Base-by-base conservation (phyloP, 2,888 invertebrate genomes). In the Prenolepis imparis region DNA sequence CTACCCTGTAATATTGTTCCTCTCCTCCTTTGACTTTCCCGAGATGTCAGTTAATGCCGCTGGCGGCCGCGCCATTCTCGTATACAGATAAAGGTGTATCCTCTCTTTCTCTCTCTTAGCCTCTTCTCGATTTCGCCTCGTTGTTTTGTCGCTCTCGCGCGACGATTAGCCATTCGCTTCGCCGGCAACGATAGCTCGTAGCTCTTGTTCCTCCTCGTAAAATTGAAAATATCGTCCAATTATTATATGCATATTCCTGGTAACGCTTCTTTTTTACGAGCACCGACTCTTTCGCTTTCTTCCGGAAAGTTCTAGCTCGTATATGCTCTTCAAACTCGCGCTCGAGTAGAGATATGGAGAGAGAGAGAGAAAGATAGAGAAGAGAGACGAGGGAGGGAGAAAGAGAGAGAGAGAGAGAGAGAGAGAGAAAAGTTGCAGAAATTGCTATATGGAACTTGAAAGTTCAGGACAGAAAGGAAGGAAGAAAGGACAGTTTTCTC, bases 1-100 rank as follows among this genome's bases (percentile, higher is more conserved):
- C 70, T 74, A 86, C 63, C 82, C 83, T 67, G 44, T 82, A 80
- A 78, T 82, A 75, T 66, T 84, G 55, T 82, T 78, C 74, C 77
- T 88, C 80, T 77, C 77, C 84, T 66, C 82, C 82, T 80, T 74
- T 61, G 84, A 61, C 70, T 86, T 85, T 86, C 82, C 86, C 70
- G 74, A 70, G 87, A 87, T 84, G 84, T 64, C 84, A 74, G 85
- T 85, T 83, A 64, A 80, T 70, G 57, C 77, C 15, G 15, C 57
- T 4, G 36, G 36, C 36, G 36, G 44, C 55, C n/a, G 52, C 75
- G 48, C n/a, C 75, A 61, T 66, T 57, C 85, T 74, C 83, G 41
- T 52, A n/a, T 15, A 48, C 68, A 32, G 70, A 68, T 78, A 41
- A 52, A 52, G 44, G 21, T 78, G 44, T 21, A 44, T 4, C 36